These are phyloP conservation scores for Odocoileus hemionus DNA, from an alignment of 2,113 vertebrate species.

Conservation along the genomic window DNA sequence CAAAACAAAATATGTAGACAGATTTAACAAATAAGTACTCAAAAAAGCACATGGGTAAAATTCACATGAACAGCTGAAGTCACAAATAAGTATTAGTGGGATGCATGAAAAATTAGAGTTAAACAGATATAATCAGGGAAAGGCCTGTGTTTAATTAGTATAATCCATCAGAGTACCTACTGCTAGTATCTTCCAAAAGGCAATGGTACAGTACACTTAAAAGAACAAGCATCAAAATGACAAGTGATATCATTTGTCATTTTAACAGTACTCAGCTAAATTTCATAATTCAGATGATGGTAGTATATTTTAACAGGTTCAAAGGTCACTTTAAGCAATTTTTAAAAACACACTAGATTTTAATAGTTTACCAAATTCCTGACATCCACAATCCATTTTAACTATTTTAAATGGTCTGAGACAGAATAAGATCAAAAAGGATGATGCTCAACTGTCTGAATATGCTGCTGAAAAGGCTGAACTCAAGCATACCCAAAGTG, in stretches of 20 bases:
- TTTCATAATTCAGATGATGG: slow-evolving; percentile 43
- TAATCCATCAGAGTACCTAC: not conserved
- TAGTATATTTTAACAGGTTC: slow-evolving; percentile 36
- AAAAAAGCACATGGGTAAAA: slow-evolving; percentile 35
- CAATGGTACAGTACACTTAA: not conserved
- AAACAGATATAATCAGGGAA: slow-evolving; percentile 11
- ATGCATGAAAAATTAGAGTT: not conserved
- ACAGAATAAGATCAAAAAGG: slow-evolving; percentile 24
- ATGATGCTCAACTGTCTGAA: slow-evolving; percentile 36
- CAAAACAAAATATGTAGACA: not conserved
- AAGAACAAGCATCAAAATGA: slow-evolving; percentile 40
- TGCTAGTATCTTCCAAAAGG: slow-evolving; percentile 17
- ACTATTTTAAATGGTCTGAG: slow-evolving; percentile 53
- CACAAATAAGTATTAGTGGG: not conserved
- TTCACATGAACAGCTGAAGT: not conserved
- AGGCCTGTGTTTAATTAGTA: slow-evolving; percentile 12
- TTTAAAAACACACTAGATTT: slow-evolving; percentile 45
- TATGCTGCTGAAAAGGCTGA: slow-evolving; percentile 53
- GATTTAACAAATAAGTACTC: not conserved
- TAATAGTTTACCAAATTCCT: slow-evolving; percentile 57
- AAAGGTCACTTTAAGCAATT: slow-evolving; percentile 23
- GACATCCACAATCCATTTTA: slow-evolving; percentile 47
- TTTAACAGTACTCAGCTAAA: slow-evolving; percentile 36
- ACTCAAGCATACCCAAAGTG: slow-evolving; percentile 22
- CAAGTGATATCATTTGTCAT: slow-evolving; percentile 39